phyloP scores from a whole-genome alignment of 2,113 vertebrate species.

The Irena cyanogastra region DNA sequence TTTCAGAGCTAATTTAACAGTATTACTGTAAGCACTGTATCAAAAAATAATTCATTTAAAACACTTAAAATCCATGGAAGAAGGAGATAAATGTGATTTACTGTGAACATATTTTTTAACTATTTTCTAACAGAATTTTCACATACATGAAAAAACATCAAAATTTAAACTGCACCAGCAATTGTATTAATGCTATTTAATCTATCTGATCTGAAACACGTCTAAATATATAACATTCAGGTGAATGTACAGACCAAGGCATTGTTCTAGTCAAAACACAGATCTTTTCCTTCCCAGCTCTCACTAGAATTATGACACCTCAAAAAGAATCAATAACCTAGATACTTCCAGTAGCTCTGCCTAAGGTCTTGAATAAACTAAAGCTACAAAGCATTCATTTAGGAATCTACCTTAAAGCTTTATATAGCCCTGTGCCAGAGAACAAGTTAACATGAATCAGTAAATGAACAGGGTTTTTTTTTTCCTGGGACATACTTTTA shows the following conservation, averaged over 20 bases:
- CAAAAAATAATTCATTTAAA: neutral
- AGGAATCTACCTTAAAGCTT: neutral
- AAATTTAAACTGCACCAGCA: neutral
- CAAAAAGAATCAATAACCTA: neutral
- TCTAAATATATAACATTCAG: neutral
- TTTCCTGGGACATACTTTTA: neutral
- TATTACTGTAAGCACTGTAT: neutral
- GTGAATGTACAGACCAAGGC: neutral
- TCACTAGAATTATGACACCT: neutral
- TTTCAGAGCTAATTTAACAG: neutral
- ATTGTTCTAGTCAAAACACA: neutral
- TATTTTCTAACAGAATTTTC: neutral
- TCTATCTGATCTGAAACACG: neutral
- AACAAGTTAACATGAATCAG: neutral
- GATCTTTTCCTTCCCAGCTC: neutral
- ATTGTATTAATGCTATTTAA: neutral
- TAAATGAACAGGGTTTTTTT: rapidly evolving
- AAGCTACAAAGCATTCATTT: neutral
- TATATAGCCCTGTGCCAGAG: neutral
- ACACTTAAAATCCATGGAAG: neutral
- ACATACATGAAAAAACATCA: too few species aligned
- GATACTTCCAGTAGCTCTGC: neutral
- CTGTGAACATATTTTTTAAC: neutral
- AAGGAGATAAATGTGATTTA: conserved; percentile 1
- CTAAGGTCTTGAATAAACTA: neutral